A percentile compares a stretch with the other conserved stretches of the same genome.
phyloP scores from a whole-genome alignment of 1,140 invertebrate genomes.

The Polyergus mexicanus region DNA sequence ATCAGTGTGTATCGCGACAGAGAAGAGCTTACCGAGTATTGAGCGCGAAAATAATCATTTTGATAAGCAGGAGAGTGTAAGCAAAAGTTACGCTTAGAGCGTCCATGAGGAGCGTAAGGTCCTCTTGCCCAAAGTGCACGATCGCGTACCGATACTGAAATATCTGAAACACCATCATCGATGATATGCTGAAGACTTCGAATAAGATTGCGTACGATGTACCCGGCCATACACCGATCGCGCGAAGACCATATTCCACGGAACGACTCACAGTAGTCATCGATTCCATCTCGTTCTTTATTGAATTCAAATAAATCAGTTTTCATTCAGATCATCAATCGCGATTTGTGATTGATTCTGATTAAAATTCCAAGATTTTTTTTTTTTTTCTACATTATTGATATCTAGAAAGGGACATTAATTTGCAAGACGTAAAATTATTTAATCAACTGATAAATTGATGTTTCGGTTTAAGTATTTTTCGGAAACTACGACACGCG shows the following conservation, averaged over 20 bases:
- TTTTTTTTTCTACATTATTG: neutral
- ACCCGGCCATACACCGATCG: constrained; percentile 57
- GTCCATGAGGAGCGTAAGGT: constrained; percentile 28
- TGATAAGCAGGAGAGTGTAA: constrained; percentile 50
- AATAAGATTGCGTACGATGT: constrained; percentile 9
- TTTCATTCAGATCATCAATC: neutral
- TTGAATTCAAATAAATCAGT: neutral
- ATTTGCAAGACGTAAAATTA: neutral
- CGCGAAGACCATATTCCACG: constrained; percentile 57
- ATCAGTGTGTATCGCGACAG: too few relatives aligned
- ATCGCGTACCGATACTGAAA: constrained; percentile 53
- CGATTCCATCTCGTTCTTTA: neutral
- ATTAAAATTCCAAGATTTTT: neutral
- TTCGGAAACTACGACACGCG: neutral
- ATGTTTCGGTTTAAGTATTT: constrained; percentile 3
- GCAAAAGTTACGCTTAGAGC: constrained; percentile 38
- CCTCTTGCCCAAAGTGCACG: neutral
- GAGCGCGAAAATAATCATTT: constrained; percentile 45
- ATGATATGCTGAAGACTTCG: constrained; percentile 27
- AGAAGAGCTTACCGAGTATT: constrained; percentile 53
- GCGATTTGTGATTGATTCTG: neutral
- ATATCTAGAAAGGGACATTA: neutral
- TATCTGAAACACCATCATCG: constrained; percentile 2
- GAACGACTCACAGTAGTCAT: constrained; percentile 20
- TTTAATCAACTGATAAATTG: neutral